phyloP scores from a whole-genome alignment of 2,888 invertebrate genomes.

The Hydrotaea cyrtoneurina region DNA sequence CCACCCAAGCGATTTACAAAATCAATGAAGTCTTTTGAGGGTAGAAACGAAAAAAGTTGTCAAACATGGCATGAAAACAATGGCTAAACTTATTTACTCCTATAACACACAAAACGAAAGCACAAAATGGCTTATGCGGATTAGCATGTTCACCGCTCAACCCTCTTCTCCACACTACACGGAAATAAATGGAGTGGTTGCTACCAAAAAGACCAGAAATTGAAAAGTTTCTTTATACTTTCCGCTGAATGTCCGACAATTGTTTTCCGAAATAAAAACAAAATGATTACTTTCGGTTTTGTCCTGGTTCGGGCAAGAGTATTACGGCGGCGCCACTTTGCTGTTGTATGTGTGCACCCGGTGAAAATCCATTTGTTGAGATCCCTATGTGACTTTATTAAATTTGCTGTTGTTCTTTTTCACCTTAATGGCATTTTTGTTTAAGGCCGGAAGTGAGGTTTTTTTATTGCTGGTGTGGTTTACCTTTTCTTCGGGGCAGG shows the following conservation, averaged over 20 bases:
- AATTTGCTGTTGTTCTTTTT: not conserved
- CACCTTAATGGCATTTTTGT: conserved; percentile 1
- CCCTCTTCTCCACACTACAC: not conserved
- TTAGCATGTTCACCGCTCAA: not conserved
- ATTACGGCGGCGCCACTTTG: not conserved
- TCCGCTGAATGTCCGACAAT: not conserved
- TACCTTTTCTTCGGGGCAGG: not conserved
- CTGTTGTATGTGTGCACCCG: not conserved
- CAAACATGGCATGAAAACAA: not conserved
- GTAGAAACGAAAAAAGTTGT: not conserved
- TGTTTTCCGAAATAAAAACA: not conserved
- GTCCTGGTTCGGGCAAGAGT: too few species aligned
- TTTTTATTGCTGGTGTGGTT: conserved; percentile 1
- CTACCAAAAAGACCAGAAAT: not conserved
- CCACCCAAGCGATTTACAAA: too few species aligned
- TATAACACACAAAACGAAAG: not conserved
- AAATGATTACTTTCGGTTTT: not conserved
- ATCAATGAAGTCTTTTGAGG: not conserved
- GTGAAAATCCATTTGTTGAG: not conserved
- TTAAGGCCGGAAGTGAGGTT: not conserved
- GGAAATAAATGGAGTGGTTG: not conserved
- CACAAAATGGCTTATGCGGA: not conserved
- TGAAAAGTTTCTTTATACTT: not conserved
- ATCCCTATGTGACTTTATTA: conserved; percentile 6
- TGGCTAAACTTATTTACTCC: not conserved